Percentiles rank a stretch among this genome's conserved stretches.
Evolutionary conservation across 2,888 invertebrate species (phyloP).

Genomic region (Limnephilus marmoratus): DNA sequence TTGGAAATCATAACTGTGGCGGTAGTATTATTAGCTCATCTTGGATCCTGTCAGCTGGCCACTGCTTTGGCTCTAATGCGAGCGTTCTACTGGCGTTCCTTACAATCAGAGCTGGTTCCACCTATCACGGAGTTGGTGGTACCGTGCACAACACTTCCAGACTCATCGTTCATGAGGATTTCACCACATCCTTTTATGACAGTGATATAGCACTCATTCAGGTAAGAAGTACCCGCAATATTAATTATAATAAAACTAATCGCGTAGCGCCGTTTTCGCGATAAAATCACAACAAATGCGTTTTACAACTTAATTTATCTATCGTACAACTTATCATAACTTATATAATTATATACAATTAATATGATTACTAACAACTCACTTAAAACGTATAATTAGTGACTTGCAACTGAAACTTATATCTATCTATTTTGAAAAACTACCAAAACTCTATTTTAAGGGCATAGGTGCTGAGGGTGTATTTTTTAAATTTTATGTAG

Average conservation of each 20-base stretch:
- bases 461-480: no score
- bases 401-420: no score
- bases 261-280: no score
- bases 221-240: slow-evolving; percentile 65
- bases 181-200: slow-evolving; percentile 67
- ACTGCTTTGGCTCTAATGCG: slow-evolving; percentile 63
- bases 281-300: background rate
- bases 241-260: no score
- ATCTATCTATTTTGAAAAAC: no score
- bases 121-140: slow-evolving; percentile 64
- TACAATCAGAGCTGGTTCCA: slow-evolving; percentile 67
- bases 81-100: slow-evolving; percentile 54
- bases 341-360: no score
- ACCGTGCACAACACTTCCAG: slow-evolving; percentile 66
- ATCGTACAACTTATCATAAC: background rate
- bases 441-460: no score
- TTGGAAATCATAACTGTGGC: slow-evolving; percentile 65
- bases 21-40: slow-evolving; percentile 64
- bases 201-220: slow-evolving; percentile 73
- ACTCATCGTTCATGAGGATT: slow-evolving; percentile 70
- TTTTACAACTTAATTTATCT: background rate
- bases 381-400: no score
- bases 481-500: no score
- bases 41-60: slow-evolving; percentile 67
- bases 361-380: no score